A percentile compares a stretch with the other conserved stretches of the same genome.
phyloP scores from a whole-genome alignment of 2,888 invertebrate genomes.

The Cerastis leucographa region DNA sequence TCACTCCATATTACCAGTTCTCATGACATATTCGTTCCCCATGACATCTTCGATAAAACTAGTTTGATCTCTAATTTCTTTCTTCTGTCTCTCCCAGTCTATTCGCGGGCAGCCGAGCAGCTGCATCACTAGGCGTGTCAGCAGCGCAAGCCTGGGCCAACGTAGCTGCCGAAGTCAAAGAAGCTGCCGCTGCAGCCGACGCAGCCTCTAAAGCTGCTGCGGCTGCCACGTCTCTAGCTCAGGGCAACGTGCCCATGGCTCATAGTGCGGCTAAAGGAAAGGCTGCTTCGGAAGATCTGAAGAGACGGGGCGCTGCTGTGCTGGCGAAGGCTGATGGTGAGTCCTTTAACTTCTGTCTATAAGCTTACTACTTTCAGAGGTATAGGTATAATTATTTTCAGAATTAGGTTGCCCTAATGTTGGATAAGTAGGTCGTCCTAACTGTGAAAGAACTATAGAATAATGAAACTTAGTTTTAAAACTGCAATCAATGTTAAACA shows the following conservation, averaged over 20 bases:
- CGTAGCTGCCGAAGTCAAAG: conserved; percentile 90
- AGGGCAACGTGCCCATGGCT: conserved; percentile 84
- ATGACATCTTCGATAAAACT: background rate
- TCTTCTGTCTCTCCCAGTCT: conserved; percentile 79
- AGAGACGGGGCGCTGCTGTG: conserved; percentile 87
- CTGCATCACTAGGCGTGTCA: conserved; percentile 93
- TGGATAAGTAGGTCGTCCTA: no score
- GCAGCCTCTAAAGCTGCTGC: conserved; percentile 80
- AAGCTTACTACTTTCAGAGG: background rate
- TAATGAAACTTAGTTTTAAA: background rate
- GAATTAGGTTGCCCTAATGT: no score
- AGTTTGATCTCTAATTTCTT: background rate
- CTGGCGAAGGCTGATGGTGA: conserved; percentile 82
- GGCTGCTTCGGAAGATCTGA: conserved; percentile 89
- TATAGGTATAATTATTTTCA: background rate
- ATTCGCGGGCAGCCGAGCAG: conserved; percentile 93
- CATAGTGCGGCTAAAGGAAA: conserved; percentile 89
- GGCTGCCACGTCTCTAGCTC: conserved; percentile 82
- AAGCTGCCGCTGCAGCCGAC: conserved; percentile 82
- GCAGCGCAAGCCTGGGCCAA: conserved; percentile 92
- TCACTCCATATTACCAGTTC: background rate
- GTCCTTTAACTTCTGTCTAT: background rate
- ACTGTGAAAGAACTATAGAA: background rate
- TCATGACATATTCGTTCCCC: no score
- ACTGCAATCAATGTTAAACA: background rate